Evolutionary conservation across 2,113 vertebrate genomes (phyloP).

Genomic region (Tachysurus vachellii): DNA sequence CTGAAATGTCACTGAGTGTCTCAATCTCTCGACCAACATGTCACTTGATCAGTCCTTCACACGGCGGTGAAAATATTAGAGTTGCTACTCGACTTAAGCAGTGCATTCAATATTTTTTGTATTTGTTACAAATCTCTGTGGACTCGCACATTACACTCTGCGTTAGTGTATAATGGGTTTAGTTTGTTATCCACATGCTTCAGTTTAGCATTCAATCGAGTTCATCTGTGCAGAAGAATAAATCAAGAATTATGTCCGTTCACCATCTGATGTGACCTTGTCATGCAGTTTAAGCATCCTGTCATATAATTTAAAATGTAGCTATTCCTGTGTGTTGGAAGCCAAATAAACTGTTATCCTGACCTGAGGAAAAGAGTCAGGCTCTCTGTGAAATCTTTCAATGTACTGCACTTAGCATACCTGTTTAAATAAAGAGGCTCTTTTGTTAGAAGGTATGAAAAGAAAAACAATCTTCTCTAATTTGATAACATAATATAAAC

Average conservation of each 20-base stretch:
- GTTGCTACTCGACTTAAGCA: not conserved
- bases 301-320: not conserved
- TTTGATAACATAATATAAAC: not conserved
- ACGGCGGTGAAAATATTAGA: not conserved
- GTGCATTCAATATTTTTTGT: not conserved
- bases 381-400: not conserved
- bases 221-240: not conserved
- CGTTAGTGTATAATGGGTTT: not conserved
- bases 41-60: not conserved
- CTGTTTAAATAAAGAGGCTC: not conserved
- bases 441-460: not conserved
- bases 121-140: not conserved
- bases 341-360: not conserved
- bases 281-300: not conserved
- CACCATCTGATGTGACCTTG: not conserved
- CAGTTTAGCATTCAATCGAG: not conserved
- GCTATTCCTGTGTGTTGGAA: not conserved
- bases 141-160: not conserved
- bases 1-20: not conserved
- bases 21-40: not conserved
- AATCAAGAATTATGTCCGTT: not conserved
- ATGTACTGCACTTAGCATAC: not conserved
- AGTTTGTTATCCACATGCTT: not conserved
- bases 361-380: not conserved
- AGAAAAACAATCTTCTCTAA: not conserved